Evolutionary conservation across 1,140 invertebrate genomes (phyloP), one percentile per base, ranked within the genome.

Genomic region (Copidosoma floridanum): DNA sequence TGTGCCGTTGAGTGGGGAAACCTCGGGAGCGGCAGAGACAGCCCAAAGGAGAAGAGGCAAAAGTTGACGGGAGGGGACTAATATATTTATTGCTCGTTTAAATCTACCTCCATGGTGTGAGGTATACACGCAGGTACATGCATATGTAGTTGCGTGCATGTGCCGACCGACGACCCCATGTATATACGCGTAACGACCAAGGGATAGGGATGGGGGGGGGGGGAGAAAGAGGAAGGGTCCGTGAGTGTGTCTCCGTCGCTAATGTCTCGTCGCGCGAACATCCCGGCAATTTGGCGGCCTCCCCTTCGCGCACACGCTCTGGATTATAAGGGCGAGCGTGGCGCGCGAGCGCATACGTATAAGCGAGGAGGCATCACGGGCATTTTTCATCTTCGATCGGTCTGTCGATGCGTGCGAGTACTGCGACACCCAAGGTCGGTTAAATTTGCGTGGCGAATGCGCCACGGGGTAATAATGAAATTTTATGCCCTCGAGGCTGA

Each of bases 31-130:
- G 43, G 23, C n/a, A n/a, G n/a, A n/a, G n/a, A 24, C 16, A 10
- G 21, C 12, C 11, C 23, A 35, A 35, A 14, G 38, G 26, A 32
- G 48, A 35, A 1, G 11, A 38, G 35, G 12, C 2, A n/a, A 8
- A 18, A n/a, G 16, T 8, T 23, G 26, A 40, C 40, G 29, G 16
- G 8, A 2, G 56, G 50, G 20, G 46, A 51, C 47, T 64, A 64
- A 64, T 60, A 64, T 64, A 64, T 64, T 64, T 64, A 64, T 64
- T 61, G 32, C 53, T 47, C 53, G 53, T 64, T 61, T 53, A 60
- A 61, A 60, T 61, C 37, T 38, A 12, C 14, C 44, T n/a, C n/a
- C n/a, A n/a, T n/a, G n/a, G 27, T 41, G 56, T 12, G 24, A n/a
- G n/a, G n/a, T n/a, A n/a, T n/a, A n/a, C 41, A 29, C 3, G 26